A percentile compares a stretch with the other conserved stretches of the same genome.
phyloP scores from a whole-genome alignment of 2,797 vertebrate genomes.

The Staurois parvus region DNA sequence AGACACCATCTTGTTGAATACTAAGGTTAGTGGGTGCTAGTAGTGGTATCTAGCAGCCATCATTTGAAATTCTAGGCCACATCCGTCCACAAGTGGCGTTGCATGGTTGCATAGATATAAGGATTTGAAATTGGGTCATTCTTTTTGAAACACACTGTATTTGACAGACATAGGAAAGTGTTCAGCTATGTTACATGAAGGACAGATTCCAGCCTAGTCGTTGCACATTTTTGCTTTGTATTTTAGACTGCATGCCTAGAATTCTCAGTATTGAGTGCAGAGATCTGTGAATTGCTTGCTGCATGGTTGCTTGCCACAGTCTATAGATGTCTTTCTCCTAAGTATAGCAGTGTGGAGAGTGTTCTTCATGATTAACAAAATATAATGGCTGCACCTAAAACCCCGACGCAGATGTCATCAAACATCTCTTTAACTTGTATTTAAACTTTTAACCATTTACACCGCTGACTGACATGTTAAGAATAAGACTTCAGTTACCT shows the following conservation, averaged over 20 bases:
- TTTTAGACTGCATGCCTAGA: background rate
- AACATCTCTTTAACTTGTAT: background rate
- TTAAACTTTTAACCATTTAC: background rate
- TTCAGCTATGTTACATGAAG: conserved; percentile 5
- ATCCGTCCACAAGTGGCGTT: too few relatives aligned
- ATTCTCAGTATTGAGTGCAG: background rate
- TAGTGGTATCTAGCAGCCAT: too few relatives aligned
- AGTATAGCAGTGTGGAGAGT: background rate
- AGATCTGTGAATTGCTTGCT: background rate
- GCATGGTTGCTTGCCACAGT: background rate
- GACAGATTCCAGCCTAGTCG: background rate
- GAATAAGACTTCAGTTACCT: background rate
- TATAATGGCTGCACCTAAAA: background rate
- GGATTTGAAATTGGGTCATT: too few relatives aligned
- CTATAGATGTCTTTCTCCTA: background rate
- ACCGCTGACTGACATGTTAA: background rate
- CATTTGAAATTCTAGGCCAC: too few relatives aligned
- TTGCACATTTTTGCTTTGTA: background rate
- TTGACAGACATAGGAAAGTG: conserved; percentile 3
- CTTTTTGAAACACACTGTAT: too few relatives aligned
- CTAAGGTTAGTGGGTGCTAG: too few relatives aligned
- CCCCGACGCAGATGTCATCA: background rate
- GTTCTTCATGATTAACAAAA: background rate
- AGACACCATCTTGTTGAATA: too few relatives aligned
- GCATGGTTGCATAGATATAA: too few relatives aligned